Percentiles rank a stretch among this genome's conserved stretches.
Evolutionary conservation across 2,113 vertebrate species (phyloP).

Genomic region (Heloderma charlesbogerti): DNA sequence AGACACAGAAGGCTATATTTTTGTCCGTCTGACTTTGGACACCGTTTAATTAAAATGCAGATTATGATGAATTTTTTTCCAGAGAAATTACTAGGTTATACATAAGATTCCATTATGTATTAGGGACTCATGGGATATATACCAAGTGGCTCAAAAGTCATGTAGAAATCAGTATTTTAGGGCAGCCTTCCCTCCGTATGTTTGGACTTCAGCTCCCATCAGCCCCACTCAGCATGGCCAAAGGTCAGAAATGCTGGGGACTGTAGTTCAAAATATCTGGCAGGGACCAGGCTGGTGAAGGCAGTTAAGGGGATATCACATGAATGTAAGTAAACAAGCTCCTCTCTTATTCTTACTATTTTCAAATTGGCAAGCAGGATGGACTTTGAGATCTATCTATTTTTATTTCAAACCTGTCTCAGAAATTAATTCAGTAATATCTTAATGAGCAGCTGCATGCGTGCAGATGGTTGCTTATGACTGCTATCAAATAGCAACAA

Average conservation of each 20-base stretch:
- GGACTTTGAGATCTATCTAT: constrained; percentile 35
- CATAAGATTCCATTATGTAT: constrained; percentile 8
- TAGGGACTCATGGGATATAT: constrained; percentile 11
- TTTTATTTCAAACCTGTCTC: neutral
- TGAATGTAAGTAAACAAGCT: constrained; percentile 30
- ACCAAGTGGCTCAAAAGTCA: constrained; percentile 33
- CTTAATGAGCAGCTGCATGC: neutral
- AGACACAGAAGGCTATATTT: constrained; percentile 46
- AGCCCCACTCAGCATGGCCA: too few species aligned
- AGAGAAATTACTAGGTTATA: constrained; percentile 46
- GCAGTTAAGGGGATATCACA: neutral
- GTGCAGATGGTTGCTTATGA: neutral
- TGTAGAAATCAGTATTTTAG: constrained; percentile 23
- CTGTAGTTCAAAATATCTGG: too few species aligned
- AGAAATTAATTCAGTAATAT: neutral
- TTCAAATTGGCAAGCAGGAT: constrained; percentile 48
- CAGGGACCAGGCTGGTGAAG: too few species aligned
- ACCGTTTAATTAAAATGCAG: constrained; percentile 56
- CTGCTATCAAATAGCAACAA: neutral
- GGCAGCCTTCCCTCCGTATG: too few species aligned
- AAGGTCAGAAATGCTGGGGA: too few species aligned
- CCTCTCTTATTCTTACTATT: constrained; percentile 41
- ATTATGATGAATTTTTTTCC: constrained; percentile 50
- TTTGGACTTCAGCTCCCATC: too few species aligned
- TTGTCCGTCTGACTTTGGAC: constrained; percentile 52